These are phyloP conservation scores for Aphelinus certus DNA, from an alignment of 1,140 invertebrate genomes.

Conservation along the genomic window DNA sequence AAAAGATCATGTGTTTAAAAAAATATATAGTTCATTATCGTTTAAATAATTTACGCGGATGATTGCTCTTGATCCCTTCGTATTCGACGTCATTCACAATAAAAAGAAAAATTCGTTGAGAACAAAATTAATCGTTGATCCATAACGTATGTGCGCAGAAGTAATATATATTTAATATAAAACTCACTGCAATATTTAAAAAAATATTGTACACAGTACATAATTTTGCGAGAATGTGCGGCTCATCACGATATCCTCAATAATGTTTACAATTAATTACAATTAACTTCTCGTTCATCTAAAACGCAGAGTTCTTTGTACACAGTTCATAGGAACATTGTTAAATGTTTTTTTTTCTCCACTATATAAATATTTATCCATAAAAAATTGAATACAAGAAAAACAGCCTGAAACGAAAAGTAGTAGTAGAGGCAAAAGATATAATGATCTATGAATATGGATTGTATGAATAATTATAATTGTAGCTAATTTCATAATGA, in stretches of 20 bases:
- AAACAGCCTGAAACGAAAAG: too few species aligned
- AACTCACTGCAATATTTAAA: background rate
- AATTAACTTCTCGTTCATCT: conserved; percentile 9
- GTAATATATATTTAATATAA: conserved; percentile 20
- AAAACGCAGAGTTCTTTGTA: conserved; percentile 23
- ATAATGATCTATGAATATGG: too few species aligned
- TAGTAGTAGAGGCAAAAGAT: too few species aligned
- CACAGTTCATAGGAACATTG: conserved; percentile 50
- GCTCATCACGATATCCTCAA: background rate
- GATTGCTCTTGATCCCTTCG: background rate
- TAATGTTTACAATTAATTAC: conserved; percentile 18
- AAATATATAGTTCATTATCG: conserved; percentile 15
- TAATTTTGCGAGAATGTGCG: conserved; percentile 1
- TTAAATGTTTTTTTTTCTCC: conserved; percentile 39
- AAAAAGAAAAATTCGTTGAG: background rate
- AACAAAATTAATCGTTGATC: conserved; percentile 3
- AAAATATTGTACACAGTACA: background rate
- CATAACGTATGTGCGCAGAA: background rate
- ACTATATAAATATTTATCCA: conserved; percentile 19
- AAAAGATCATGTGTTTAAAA: conserved; percentile 11
- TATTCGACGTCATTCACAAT: conserved; percentile 4
- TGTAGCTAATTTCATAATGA: too few species aligned
- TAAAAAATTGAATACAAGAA: too few species aligned
- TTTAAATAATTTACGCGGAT: conserved; percentile 21
- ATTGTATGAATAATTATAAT: too few species aligned